Conservation (phyloP, 2,888 invertebrate species). For the Drosophila mettleri region DNA sequence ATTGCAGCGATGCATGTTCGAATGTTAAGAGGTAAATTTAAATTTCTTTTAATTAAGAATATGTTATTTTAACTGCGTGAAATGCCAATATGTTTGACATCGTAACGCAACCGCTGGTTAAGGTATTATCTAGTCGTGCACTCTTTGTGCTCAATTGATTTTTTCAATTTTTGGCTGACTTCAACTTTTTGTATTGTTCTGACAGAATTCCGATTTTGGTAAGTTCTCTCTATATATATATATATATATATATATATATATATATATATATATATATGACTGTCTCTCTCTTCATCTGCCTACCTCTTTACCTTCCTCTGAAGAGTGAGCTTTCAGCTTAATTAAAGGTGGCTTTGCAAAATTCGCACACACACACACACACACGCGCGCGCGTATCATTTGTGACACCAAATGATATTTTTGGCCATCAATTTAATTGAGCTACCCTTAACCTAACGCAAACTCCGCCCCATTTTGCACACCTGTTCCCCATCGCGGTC, state of each 20-base stretch:
- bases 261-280: too few relatives aligned
- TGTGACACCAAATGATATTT: constrained; percentile 35
- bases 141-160: background rate
- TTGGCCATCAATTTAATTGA: constrained; percentile 51
- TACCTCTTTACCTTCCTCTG: background rate
- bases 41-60: too few relatives aligned
- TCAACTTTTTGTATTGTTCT: background rate
- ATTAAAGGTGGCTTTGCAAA: constrained; percentile 29
- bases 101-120: background rate
- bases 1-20: too few relatives aligned
- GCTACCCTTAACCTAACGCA: background rate
- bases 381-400: constrained; percentile 14
- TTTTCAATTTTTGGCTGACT: background rate
- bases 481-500: background rate
- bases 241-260: too few relatives aligned
- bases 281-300: background rate
- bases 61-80: too few relatives aligned
- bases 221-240: too few relatives aligned
- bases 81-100: too few relatives aligned
- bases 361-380: background rate
- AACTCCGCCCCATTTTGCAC: background rate
- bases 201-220: background rate
- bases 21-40: too few relatives aligned
- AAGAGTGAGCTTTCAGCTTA: constrained; percentile 46
- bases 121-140: background rate